A percentile compares a stretch with the other conserved stretches of the same genome.
phyloP scores from a whole-genome alignment of 2,797 vertebrate species.

The Platalea minor region DNA sequence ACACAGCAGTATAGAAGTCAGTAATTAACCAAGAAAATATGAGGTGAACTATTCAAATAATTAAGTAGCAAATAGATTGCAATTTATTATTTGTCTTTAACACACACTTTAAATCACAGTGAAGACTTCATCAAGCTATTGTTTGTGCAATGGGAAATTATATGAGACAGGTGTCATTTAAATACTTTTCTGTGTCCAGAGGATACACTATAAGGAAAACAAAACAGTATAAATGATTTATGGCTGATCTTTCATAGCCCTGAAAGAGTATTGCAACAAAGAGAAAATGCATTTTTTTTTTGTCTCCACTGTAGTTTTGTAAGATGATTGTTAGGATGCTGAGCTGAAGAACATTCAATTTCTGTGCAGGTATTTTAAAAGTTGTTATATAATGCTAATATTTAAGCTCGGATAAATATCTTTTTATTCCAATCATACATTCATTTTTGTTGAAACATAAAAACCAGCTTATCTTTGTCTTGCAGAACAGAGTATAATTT shows the following conservation, averaged over 20 bases:
- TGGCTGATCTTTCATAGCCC: background rate
- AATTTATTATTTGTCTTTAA: constrained; percentile 57
- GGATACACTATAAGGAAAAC: background rate
- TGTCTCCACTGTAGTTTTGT: background rate
- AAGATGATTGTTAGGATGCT: background rate
- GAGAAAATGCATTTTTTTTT: background rate
- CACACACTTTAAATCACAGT: constrained; percentile 29
- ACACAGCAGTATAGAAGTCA: constrained; percentile 19
- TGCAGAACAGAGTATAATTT: constrained; percentile 62
- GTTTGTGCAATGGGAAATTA: background rate
- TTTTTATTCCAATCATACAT: constrained; percentile 37
- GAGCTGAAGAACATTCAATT: background rate
- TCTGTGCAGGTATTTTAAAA: background rate
- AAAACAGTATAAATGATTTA: background rate
- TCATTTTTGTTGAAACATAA: constrained; percentile 58
- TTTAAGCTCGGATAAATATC: constrained; percentile 15
- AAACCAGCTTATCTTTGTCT: constrained; percentile 71
- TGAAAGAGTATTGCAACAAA: background rate
- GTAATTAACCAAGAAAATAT: constrained; percentile 59
- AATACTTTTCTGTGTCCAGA: background rate
- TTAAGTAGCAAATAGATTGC: constrained; percentile 53
- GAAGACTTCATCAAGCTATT: constrained; percentile 25
- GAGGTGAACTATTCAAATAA: constrained; percentile 67
- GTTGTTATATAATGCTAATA: background rate
- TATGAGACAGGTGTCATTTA: background rate